Base-by-base conservation (phyloP, 2,888 invertebrate species). In the Caenorhabditis sp. region DNA sequence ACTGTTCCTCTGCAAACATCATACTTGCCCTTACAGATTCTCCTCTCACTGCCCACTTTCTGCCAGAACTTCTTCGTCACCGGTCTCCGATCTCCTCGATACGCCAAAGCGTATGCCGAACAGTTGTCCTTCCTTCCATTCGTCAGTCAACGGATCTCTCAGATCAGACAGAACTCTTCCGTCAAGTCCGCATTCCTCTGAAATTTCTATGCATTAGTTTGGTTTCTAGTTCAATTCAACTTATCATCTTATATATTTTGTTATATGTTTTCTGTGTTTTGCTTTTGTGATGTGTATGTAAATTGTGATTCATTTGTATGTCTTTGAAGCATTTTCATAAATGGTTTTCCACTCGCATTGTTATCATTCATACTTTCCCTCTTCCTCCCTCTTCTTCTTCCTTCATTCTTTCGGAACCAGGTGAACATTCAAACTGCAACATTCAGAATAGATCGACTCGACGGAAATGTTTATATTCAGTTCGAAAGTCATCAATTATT, bases 31-130 rank as follows among this genome's bases (percentile, higher is more conserved):
- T 76, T 81, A 13, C 67, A 81, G 81, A 64, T 81, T 26, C 76
- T 81, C 1, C 81, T 81, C 37, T 81, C 81, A 0, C 70, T 81
- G n/a, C 81, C 81, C 20, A 81, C 81, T n/a, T 81, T 81, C 44
- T 81, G 81, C 28, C 81, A 81, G 37, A 81, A 81, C 70, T 81
- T 72, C 22, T 81, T 81, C 47, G 81, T 81, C 6, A 81, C 81
- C 4, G 61, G 64, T 11, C 60, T 81, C 22, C 64, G 81, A 40
- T 81, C 81, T 8, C 81, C 81, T 4, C 64, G 81, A 18, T 81
- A 81, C 40, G 69, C 76, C 2, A 70, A 70, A 47, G 81, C 81
- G 6, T 81, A 81, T 61, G 37, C 51, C 0, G 81, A 81, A 11
- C 81, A 81, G 35, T 53, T 81, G 15, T 65, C 79, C 11, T 79